These are phyloP conservation scores for Cotesia congregata DNA, from an alignment of 2,888 invertebrate genomes.

Conservation along the genomic window DNA sequence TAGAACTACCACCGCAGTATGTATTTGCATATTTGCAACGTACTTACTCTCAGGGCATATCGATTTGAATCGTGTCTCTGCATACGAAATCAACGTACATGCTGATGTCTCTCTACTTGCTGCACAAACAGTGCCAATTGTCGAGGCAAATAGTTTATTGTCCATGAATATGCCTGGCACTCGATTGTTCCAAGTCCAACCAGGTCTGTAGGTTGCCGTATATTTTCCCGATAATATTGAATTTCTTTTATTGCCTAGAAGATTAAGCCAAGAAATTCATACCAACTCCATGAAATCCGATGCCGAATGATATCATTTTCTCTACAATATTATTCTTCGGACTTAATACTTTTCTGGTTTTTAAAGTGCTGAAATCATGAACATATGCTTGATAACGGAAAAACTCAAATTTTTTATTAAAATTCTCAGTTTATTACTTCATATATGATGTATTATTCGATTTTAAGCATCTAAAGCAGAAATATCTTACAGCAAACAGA, in stretches of 20 bases:
- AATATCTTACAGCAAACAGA: conserved; percentile 41
- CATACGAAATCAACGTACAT: conserved; percentile 26
- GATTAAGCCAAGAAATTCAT: conserved; percentile 9
- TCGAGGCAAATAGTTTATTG: conserved; percentile 53
- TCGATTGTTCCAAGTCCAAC: conserved; percentile 36
- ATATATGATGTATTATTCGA: no score
- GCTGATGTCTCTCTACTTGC: conserved; percentile 6
- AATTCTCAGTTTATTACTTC: neutral
- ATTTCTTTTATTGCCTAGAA: conserved; percentile 1
- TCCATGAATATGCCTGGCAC: conserved; percentile 43
- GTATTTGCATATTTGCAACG: conserved; percentile 39
- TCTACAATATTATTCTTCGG: neutral
- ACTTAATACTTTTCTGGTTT: neutral
- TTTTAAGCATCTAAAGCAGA: neutral
- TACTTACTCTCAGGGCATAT: conserved; percentile 36
- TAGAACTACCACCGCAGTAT: conserved; percentile 24
- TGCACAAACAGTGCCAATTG: conserved; percentile 46
- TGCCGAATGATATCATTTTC: conserved; percentile 13
- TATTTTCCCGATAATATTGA: conserved; percentile 13
- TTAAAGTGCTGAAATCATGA: neutral
- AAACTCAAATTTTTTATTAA: neutral
- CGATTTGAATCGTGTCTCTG: conserved; percentile 30
- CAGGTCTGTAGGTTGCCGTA: conserved; percentile 25
- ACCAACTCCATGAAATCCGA: conserved; percentile 1
- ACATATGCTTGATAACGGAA: neutral